A percentile compares a stretch with the other conserved stretches of the same genome.
Evolutionary conservation across 2,113 vertebrate genomes (phyloP).

Genomic region (Fulmarus glacialis): DNA sequence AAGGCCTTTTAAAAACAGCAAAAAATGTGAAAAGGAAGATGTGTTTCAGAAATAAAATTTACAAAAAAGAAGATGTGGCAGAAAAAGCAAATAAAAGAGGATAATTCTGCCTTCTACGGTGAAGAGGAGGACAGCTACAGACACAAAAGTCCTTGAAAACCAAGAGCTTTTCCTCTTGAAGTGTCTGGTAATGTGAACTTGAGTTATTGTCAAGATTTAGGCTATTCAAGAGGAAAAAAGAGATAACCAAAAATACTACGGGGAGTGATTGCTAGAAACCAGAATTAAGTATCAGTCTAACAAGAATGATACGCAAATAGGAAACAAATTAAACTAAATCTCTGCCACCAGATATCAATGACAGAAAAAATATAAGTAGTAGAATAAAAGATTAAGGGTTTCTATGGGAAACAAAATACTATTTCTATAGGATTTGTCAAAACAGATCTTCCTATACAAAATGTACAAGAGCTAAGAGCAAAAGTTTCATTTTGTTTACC

Average conservation of each 20-base stretch:
- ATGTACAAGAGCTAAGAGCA: neutral
- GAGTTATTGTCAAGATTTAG: neutral
- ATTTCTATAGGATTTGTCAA: neutral
- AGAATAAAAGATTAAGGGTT: neutral
- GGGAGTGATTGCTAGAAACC: neutral
- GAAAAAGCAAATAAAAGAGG: neutral
- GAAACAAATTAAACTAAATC: neutral
- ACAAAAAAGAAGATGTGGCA: neutral
- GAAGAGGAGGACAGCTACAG: neutral
- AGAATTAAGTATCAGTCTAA: neutral
- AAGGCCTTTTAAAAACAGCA: neutral
- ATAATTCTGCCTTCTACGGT: neutral
- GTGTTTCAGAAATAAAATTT: neutral
- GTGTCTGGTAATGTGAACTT: neutral
- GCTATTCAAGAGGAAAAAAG: neutral
- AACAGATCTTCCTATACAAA: neutral
- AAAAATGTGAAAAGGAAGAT: neutral
- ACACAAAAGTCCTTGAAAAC: neutral
- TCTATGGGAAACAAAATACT: neutral
- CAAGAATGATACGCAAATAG: neutral
- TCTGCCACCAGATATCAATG: neutral
- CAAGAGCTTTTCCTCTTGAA: neutral
- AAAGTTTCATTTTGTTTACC: neutral
- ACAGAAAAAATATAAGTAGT: neutral
- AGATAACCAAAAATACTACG: neutral